Conservation (phyloP, 2,797 vertebrate genomes). For the Aythya fuligula region DNA sequence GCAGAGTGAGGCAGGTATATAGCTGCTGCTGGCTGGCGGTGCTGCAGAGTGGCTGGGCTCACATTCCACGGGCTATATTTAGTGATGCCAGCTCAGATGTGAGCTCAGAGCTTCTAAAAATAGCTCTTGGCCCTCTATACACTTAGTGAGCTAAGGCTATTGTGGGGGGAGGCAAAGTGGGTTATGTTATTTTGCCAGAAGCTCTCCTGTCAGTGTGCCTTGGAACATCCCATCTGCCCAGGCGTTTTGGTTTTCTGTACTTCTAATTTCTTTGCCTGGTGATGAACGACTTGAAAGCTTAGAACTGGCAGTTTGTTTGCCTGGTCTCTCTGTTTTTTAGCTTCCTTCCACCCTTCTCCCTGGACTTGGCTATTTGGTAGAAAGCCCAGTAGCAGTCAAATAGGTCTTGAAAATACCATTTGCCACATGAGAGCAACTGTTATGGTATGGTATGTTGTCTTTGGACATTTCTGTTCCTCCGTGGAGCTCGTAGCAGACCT, state of each 20-base stretch:
- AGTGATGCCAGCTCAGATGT: constrained; percentile 69
- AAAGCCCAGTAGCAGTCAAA: neutral
- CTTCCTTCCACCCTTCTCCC: neutral
- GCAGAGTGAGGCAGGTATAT: neutral
- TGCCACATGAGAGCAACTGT: neutral
- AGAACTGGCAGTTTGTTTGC: neutral
- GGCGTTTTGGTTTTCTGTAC: neutral
- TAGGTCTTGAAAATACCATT: neutral
- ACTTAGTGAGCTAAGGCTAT: constrained; percentile 37
- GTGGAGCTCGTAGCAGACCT: neutral
- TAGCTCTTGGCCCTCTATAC: constrained; percentile 37
- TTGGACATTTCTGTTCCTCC: neutral
- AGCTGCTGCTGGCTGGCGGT: constrained; percentile 4
- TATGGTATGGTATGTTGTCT: neutral
- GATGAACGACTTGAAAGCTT: constrained; percentile 5
- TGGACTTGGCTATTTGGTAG: neutral
- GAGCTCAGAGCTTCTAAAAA: constrained; percentile 67
- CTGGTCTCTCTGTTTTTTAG: neutral
- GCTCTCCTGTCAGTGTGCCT: constrained; percentile 17
- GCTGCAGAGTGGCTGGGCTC: constrained; percentile 46
- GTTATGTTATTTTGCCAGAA: constrained; percentile 47
- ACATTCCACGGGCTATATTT: constrained; percentile 72
- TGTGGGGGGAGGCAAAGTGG: constrained; percentile 5
- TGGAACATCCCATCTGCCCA: constrained; percentile 4
- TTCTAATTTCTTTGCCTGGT: neutral